Evolutionary conservation across 2,113 vertebrate species (phyloP).

Genomic region (Azemiops feae): DNA sequence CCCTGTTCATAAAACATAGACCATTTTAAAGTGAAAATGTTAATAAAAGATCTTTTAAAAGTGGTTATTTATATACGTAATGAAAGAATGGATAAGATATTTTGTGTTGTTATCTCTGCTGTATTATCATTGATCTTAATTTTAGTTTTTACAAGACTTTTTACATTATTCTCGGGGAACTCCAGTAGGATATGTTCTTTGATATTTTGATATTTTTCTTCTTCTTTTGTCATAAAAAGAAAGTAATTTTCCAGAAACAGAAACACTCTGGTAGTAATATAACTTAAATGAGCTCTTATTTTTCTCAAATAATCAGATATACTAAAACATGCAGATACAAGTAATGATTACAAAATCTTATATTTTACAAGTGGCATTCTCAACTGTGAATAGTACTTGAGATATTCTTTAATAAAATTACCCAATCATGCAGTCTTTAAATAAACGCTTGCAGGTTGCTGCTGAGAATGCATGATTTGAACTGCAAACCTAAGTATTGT

Average conservation of each 20-base stretch:
- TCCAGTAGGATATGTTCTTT: neutral
- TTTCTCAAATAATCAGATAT: neutral
- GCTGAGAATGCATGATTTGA: neutral
- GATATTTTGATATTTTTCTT: neutral
- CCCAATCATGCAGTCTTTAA: neutral
- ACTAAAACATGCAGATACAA: neutral
- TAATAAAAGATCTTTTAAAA: conserved; percentile 1
- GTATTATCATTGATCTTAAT: neutral
- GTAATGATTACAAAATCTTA: neutral
- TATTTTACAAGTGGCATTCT: neutral
- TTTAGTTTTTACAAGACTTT: neutral
- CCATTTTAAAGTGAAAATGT: neutral
- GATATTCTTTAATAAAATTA: conserved; percentile 4
- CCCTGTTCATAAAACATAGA: neutral
- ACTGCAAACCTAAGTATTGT: neutral
- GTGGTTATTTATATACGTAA: neutral
- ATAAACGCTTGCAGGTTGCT: conserved; percentile 7
- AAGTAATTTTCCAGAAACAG: neutral
- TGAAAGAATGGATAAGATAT: neutral
- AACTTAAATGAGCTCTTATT: neutral
- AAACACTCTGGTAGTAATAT: neutral
- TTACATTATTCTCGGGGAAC: neutral
- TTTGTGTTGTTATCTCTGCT: neutral
- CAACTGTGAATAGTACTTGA: neutral
- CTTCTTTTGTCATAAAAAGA: neutral